Conservation (phyloP, 1,140 invertebrate genomes). For the Meteorus sp. region DNA sequence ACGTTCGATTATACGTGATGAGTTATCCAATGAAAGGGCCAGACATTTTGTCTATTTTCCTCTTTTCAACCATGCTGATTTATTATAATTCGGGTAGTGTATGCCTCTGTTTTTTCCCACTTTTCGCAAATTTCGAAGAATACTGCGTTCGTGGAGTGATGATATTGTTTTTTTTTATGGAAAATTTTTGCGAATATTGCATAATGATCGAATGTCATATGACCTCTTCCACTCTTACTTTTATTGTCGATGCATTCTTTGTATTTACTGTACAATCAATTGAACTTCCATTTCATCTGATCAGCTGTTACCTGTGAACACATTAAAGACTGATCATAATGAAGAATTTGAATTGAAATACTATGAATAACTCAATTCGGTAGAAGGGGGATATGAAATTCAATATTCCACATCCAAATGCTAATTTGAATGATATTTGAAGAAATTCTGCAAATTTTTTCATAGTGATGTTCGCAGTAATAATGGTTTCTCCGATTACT, state of each 20-base stretch:
- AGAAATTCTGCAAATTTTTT: too few species aligned
- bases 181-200: background rate
- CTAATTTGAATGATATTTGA: too few species aligned
- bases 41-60: too few species aligned
- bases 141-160: background rate
- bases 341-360: background rate
- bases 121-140: background rate
- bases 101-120: background rate
- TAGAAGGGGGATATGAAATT: too few species aligned
- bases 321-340: background rate
- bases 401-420: too few species aligned
- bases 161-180: background rate
- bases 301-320: constrained; percentile 9
- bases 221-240: constrained; percentile 5
- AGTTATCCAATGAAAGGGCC: too few species aligned
- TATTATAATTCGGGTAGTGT: background rate
- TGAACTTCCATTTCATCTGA: constrained; percentile 11
- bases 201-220: constrained; percentile 5
- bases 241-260: constrained; percentile 13
- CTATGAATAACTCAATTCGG: background rate
- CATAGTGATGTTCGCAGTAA: too few species aligned
- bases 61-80: too few species aligned
- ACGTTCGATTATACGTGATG: too few species aligned
- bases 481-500: too few species aligned
- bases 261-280: constrained; percentile 1